Percentiles rank a stretch among this genome's conserved stretches.
These are phyloP conservation scores for Bovichtus diacanthus DNA, from an alignment of 2,797 vertebrate species.

Conservation along the genomic window DNA sequence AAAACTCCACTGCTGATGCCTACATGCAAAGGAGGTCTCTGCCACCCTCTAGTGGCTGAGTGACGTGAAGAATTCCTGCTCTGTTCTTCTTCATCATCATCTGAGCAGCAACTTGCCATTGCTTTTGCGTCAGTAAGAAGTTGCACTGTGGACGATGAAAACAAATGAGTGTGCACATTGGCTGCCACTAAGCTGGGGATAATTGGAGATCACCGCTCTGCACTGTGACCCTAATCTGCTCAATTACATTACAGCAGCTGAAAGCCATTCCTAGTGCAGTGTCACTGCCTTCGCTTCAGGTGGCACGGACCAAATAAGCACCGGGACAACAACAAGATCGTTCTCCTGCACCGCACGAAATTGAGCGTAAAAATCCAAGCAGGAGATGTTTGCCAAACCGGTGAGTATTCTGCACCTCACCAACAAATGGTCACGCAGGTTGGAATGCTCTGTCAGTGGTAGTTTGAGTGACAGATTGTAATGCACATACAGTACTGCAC, in stretches of 20 bases:
- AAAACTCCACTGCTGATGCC: background rate
- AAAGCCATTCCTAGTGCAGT: constrained; percentile 61
- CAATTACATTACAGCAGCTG: constrained; percentile 81
- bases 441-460: background rate
- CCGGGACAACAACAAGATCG: background rate
- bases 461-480: constrained; percentile 1
- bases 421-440: background rate
- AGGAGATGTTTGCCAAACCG: constrained; percentile 59
- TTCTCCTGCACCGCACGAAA: constrained; percentile 15
- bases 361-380: constrained; percentile 64
- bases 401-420: constrained; percentile 70
- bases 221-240: constrained; percentile 84
- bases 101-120: background rate
- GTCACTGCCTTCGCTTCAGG: constrained; percentile 36
- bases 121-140: background rate
- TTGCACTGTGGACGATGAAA: constrained; percentile 7
- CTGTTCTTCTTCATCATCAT: background rate
- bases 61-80: background rate
- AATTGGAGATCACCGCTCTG: constrained; percentile 69
- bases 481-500: background rate
- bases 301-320: constrained; percentile 13
- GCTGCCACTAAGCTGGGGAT: constrained; percentile 51
- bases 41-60: constrained; percentile 80
- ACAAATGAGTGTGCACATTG: constrained; percentile 26
- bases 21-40: constrained; percentile 61